Base-by-base conservation (phyloP, 2,113 vertebrate genomes). In the Eublepharis macularius region DNA sequence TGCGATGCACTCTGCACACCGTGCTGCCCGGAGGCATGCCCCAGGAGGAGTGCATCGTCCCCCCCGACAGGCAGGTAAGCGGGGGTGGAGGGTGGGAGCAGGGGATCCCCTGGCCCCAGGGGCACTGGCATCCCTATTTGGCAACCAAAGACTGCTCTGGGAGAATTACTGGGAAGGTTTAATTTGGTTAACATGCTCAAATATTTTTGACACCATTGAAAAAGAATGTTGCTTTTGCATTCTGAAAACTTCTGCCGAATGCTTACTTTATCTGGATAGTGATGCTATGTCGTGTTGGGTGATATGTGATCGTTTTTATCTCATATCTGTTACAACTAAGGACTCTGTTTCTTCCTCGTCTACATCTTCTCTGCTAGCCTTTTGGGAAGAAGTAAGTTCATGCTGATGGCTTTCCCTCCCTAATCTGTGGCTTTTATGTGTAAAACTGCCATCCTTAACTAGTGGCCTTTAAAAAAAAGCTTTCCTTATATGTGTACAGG, bases 341-440 rank as follows among this genome's bases (percentile, higher is more conserved):
- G 97, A 95, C 91, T 96, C 95, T 84, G 91, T 96, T 92, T 97
- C 96, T 92, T 96, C 96, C 88, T 95, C 95, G 26, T 97, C 95
- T 90, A 86, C 92, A 60, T 96, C 96, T 92, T 97, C 96, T 95
- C 96, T 96, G 88, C 96, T 96, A 95, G 96, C 96, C 91, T 96
- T 96, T 94, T 96, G 95, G 96, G 96, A 96, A 95, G 97, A 96
- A 96, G 97, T 95, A 96, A 96, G 97, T 97, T 93, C 41, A 87
- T 76, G 89, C 75, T 80, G 7, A 45, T 81, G 65, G 89, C 92
- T 94, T 88, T 90, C 80, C 91, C 73, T 87, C 84, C 81, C 39
- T 79, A 63, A 2, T 77, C 91, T 86, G 84, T 89, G 87, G 68
- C 73, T 47, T 85, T 34, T 87, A 51, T 86, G 91, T 88, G 81